These are phyloP conservation scores for Lindbergichthys nudifrons DNA, from an alignment of 2,797 vertebrate species.

Conservation along the genomic window DNA sequence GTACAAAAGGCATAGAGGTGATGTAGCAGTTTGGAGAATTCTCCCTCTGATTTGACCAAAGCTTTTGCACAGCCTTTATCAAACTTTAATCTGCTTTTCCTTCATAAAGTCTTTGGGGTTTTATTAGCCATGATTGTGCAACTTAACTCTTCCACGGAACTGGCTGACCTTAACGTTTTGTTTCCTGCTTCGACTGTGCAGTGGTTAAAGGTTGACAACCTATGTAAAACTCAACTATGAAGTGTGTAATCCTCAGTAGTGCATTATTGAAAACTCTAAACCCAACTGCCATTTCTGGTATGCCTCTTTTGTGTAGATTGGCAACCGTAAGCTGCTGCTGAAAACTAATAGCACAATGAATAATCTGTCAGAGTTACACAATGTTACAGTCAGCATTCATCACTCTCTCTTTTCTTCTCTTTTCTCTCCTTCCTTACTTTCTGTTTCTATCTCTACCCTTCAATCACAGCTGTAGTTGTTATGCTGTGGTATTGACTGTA, in stretches of 20 bases:
- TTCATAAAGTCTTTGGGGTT: constrained; percentile 52
- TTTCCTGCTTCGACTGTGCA: constrained; percentile 55
- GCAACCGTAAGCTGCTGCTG: constrained; percentile 72
- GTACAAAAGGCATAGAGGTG: constrained; percentile 2
- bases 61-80: constrained; percentile 18
- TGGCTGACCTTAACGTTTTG: constrained; percentile 57
- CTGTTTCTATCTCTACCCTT: constrained; percentile 54
- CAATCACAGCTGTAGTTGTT: constrained; percentile 64
- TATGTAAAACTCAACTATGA: constrained; percentile 69
- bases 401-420: constrained; percentile 46
- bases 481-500: constrained; percentile 58
- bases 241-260: constrained; percentile 71
- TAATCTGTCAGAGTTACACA: constrained; percentile 79
- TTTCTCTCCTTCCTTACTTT: constrained; percentile 34
- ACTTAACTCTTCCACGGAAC: constrained; percentile 58
- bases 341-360: constrained; percentile 80
- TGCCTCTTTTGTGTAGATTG: constrained; percentile 78
- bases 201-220: constrained; percentile 74
- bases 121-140: constrained; percentile 61
- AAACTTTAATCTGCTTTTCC: constrained; percentile 45
- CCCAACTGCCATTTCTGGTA: constrained; percentile 68
- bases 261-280: constrained; percentile 73
- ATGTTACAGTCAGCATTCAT: constrained; percentile 77
- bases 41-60: constrained; percentile 13
- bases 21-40: constrained; percentile 13